These are phyloP conservation scores for Aphis gossypii DNA, from an alignment of 1,140 invertebrate species.

Conservation along the genomic window DNA sequence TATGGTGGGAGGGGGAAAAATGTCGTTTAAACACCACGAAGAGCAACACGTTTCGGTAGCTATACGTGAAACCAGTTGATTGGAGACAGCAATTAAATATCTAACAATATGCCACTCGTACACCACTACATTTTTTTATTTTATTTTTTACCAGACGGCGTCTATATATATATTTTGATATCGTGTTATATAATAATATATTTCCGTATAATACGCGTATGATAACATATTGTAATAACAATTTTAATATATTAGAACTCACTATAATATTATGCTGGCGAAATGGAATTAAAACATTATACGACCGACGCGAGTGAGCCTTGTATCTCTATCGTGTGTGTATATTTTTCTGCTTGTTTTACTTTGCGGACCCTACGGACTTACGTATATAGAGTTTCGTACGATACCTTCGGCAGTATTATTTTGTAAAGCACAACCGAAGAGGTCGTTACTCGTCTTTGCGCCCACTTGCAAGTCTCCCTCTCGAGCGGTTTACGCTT, in stretches of 20 bases:
- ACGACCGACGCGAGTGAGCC: background rate
- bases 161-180: background rate
- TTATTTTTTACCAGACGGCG: background rate
- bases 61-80: background rate
- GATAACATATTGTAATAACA: background rate
- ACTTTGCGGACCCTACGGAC: background rate
- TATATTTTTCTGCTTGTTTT: background rate
- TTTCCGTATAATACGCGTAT: background rate
- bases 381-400: background rate
- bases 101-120: no score
- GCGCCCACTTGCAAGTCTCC: background rate
- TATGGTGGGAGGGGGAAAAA: background rate
- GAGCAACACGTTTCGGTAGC: background rate
- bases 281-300: background rate
- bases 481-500: conserved; percentile 1
- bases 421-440: background rate
- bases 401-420: background rate
- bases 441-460: background rate
- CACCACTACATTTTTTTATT: background rate
- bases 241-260: no score
- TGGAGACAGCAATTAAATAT: no score
- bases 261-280: no score
- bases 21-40: background rate
- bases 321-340: background rate
- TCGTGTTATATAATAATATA: background rate